Evolutionary conservation across 2,113 vertebrate species (phyloP).

Genomic region (Bos indicus): DNA sequence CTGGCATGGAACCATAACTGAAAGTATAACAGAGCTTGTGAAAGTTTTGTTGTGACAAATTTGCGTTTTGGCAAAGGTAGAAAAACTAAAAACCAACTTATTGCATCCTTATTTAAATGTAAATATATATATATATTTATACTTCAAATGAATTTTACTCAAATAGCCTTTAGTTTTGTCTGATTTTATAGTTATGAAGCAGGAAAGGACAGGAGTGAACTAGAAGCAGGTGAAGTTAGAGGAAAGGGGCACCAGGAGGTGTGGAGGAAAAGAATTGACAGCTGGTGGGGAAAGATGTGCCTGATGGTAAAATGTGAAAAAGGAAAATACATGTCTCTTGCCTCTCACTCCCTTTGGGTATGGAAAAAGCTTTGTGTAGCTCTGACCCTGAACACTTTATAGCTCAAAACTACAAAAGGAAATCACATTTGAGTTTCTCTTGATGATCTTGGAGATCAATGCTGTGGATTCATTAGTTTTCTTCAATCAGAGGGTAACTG

Average conservation of each 20-base stretch:
- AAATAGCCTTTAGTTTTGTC: not conserved
- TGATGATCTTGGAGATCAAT: not conserved
- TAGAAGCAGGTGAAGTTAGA: not conserved
- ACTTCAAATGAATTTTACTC: not conserved
- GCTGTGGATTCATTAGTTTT: not conserved
- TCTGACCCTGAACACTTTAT: not conserved
- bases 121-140: not conserved
- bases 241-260: not conserved
- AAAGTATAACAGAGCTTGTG: not conserved
- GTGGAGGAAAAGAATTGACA: not conserved
- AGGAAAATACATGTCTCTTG: not conserved
- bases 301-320: not conserved
- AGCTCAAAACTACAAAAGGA: not conserved
- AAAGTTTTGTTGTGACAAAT: not conserved
- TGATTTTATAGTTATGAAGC: not conserved
- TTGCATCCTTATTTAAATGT: not conserved
- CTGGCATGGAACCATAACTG: not conserved
- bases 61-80: not conserved
- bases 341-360: not conserved
- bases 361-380: not conserved
- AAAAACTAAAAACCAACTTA: not conserved
- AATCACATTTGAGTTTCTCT: slow-evolving; percentile 14
- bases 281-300: not conserved
- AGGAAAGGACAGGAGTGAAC: not conserved
- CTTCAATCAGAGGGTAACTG: not conserved